phyloP scores from a whole-genome alignment of 2,888 invertebrate species.

The Mesoligia furuncula region DNA sequence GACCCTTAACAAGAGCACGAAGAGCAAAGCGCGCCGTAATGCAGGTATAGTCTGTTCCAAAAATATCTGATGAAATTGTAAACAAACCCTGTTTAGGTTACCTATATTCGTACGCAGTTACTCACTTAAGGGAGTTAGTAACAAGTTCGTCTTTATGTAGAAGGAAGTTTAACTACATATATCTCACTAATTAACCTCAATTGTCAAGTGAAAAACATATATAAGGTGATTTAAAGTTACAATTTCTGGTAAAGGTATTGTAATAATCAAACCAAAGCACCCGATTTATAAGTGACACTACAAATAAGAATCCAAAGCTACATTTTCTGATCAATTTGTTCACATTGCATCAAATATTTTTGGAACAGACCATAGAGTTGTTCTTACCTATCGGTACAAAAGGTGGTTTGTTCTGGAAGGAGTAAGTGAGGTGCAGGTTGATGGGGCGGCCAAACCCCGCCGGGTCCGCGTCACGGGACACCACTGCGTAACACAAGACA shows the following conservation, averaged over 20 bases:
- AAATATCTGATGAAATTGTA: neutral
- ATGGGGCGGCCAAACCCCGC: constrained; percentile 95
- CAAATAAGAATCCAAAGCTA: neutral
- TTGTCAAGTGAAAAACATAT: neutral
- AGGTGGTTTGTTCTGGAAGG: constrained; percentile 95
- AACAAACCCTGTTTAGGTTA: neutral
- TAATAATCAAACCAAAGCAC: neutral
- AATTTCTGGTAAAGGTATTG: neutral
- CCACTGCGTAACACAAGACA: constrained; percentile 90
- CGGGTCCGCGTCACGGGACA: constrained; percentile 92
- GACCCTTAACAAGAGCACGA: no score
- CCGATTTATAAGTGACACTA: neutral
- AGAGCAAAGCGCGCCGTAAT: neutral
- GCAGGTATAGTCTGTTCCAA: neutral
- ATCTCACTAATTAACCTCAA: neutral
- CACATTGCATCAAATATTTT: neutral
- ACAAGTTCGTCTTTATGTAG: neutral
- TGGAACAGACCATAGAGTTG: neutral
- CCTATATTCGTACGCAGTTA: neutral
- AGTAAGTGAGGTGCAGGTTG: constrained; percentile 96
- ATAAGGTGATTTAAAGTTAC: neutral
- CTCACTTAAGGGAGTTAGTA: neutral
- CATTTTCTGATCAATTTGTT: neutral
- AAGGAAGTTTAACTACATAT: neutral
- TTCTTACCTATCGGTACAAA: constrained; percentile 92